A percentile compares a stretch with the other conserved stretches of the same genome.
Conservation (phyloP, 2,797 vertebrate genomes). For the Lophius americanus region DNA sequence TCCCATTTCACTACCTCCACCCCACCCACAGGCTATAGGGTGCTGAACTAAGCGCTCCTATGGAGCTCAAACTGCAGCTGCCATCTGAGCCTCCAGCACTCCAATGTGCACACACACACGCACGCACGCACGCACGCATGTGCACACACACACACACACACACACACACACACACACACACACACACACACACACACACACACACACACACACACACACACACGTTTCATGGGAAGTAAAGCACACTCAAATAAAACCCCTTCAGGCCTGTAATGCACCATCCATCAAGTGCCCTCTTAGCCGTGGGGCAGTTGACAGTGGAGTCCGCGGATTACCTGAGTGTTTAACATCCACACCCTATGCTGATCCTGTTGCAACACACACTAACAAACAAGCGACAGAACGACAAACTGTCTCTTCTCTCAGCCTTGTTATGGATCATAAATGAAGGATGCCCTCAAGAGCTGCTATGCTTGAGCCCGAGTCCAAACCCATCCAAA, state of each 20-base stretch:
- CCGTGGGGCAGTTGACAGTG: background rate
- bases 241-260: background rate
- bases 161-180: background rate
- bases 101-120: background rate
- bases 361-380: background rate
- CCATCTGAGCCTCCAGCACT: background rate
- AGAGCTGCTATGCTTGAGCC: background rate
- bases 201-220: background rate
- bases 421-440: background rate
- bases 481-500: background rate
- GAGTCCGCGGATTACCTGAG: background rate
- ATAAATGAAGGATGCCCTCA: slow-evolving; percentile 2
- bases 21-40: background rate
- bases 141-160: too few species aligned
- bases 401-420: slow-evolving; percentile 2
- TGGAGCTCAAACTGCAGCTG: slow-evolving; percentile 8
- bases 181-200: too few species aligned
- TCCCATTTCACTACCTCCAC: background rate
- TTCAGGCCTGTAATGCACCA: background rate
- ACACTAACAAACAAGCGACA: background rate
- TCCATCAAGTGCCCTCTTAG: slow-evolving; percentile 23
- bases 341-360: background rate
- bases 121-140: too few species aligned
- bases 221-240: background rate
- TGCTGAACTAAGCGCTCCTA: background rate